Evolutionary conservation across 2,113 vertebrate species (phyloP).

Genomic region (Aphyosemion australe): DNA sequence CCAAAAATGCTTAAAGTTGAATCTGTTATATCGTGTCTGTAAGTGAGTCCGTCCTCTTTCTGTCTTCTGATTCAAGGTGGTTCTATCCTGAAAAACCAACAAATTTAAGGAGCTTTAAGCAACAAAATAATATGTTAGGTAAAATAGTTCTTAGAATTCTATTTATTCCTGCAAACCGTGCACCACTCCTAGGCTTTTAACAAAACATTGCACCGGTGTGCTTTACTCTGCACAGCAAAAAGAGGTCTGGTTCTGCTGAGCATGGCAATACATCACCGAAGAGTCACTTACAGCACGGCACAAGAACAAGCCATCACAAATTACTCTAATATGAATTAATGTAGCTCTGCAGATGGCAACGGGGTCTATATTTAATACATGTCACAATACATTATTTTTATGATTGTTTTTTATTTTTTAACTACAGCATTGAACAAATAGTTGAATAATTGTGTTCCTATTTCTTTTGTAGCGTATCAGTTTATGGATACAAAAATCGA

Average conservation of each 20-base stretch:
- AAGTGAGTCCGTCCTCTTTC: no score
- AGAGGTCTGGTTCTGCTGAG: conserved; percentile 8
- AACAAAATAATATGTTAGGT: no score
- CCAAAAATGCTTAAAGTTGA: neutral
- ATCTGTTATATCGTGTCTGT: neutral
- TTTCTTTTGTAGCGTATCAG: conserved; percentile 2
- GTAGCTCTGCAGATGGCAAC: neutral
- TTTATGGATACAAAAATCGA: conserved; percentile 14
- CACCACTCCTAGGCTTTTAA: neutral
- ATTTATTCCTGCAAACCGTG: neutral
- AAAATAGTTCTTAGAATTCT: neutral
- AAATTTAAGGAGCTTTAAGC: no score
- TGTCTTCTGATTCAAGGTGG: no score
- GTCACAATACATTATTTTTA: neutral
- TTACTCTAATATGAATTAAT: conserved; percentile 1
- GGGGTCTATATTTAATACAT: neutral
- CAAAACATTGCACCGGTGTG: neutral
- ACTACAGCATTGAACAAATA: neutral
- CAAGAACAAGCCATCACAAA: conserved; percentile 22
- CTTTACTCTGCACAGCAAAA: neutral
- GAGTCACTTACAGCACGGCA: neutral
- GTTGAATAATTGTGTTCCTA: conserved; percentile 3
- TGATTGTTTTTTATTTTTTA: neutral
- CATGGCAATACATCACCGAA: neutral
- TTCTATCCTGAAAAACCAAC: neutral